Conservation (phyloP, 2,113 vertebrate genomes). For the Pangasianodon hypophthalmus region DNA sequence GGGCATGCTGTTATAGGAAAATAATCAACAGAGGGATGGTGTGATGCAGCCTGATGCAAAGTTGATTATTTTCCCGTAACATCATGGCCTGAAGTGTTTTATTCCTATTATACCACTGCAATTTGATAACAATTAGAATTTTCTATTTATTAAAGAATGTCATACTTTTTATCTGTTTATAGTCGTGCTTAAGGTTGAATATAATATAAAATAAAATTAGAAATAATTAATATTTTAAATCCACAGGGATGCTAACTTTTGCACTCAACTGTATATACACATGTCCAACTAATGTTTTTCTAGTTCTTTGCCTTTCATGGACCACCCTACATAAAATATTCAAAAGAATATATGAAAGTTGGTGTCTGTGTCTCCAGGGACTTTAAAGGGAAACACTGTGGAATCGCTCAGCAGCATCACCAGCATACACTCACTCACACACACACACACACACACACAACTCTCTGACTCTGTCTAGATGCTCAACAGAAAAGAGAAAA, state of each 20-base stretch:
- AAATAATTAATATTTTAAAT: not conserved
- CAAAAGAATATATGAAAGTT: slow-evolving; percentile 33
- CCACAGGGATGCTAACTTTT: not conserved
- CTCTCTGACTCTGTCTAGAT: slow-evolving; percentile 4
- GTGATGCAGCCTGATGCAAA: not conserved
- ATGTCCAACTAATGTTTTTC: not conserved
- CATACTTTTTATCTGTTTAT: not conserved
- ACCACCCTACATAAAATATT: slow-evolving; percentile 23
- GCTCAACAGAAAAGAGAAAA: not conserved
- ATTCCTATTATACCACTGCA: not conserved
- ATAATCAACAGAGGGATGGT: not conserved
- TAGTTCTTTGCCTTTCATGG: not conserved
- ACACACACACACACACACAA: not conserved
- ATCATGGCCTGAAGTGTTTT: not conserved
- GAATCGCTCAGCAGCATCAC: not conserved
- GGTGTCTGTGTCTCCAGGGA: slow-evolving; percentile 22
- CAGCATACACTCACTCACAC: slow-evolving; percentile 18
- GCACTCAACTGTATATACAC: not conserved
- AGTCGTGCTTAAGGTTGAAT: not conserved
- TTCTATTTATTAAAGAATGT: not conserved
- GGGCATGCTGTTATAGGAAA: not conserved
- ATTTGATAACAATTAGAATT: not conserved
- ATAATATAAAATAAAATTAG: not conserved
- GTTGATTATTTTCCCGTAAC: not conserved
- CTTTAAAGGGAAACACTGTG: slow-evolving; percentile 2